A percentile compares a stretch with the other conserved stretches of the same genome.
Conservation (phyloP, 2,113 vertebrate species). For the Pimephales promelas region DNA sequence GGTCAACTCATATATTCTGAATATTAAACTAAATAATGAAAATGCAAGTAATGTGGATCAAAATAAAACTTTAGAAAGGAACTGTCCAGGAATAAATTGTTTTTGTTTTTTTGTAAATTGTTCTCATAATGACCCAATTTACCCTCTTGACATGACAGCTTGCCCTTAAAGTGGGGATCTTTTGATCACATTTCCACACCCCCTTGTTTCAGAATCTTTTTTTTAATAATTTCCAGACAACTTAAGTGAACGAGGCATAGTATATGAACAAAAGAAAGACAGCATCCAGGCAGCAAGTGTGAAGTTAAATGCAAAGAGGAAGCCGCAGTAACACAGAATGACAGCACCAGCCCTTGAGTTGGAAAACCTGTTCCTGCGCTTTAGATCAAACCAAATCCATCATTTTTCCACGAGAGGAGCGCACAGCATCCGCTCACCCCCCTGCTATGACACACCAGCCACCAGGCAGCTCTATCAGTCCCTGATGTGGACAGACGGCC, state of each 20-base stretch:
- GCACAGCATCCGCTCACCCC: constrained; percentile 62
- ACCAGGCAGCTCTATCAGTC: constrained; percentile 68
- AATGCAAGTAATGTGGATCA: background rate
- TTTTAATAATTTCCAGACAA: background rate
- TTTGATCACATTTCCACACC: background rate
- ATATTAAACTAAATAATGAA: background rate
- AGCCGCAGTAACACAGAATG: constrained; percentile 16
- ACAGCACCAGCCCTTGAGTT: constrained; percentile 33
- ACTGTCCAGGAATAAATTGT: background rate
- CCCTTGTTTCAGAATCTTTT: background rate
- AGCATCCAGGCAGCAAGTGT: constrained; percentile 11
- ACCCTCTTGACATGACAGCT: background rate
- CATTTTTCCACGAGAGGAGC: constrained; percentile 51
- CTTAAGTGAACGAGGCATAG: background rate
- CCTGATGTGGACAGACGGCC: constrained; percentile 73
- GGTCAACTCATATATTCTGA: background rate
- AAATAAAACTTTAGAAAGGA: background rate
- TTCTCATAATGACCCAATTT: background rate
- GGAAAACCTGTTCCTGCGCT: constrained; percentile 41
- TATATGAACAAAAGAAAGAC: constrained; percentile 1
- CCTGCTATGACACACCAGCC: constrained; percentile 64
- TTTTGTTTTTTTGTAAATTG: background rate
- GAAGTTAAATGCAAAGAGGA: constrained; percentile 14
- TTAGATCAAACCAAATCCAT: constrained; percentile 63
- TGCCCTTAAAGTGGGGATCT: background rate